A percentile compares a stretch with the other conserved stretches of the same genome.
These are phyloP conservation scores for Mesochorus sp. DNA, from an alignment of 2,888 invertebrate species.

Conservation along the genomic window DNA sequence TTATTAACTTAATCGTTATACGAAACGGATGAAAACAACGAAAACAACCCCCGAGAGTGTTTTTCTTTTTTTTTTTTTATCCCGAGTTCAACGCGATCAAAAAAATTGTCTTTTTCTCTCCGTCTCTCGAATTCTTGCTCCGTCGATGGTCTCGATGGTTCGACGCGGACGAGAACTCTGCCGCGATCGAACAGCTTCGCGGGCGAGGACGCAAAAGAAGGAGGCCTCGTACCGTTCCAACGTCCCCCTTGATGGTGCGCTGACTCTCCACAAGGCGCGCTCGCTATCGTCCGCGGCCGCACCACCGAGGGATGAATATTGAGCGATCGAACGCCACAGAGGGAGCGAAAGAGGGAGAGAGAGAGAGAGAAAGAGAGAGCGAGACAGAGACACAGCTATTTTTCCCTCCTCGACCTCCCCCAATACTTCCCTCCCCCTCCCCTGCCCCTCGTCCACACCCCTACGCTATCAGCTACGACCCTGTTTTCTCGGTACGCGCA, in stretches of 20 bases:
- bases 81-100: not conserved
- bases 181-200: constrained; percentile 75
- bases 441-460: constrained; percentile 37
- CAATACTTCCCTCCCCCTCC: no score
- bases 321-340: constrained; percentile 77
- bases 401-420: no score
- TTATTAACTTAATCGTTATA: no score
- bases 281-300: constrained; percentile 69
- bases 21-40: not conserved
- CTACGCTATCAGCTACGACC: constrained; percentile 48
- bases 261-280: constrained; percentile 26
- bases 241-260: constrained; percentile 61
- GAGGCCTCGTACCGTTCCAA: constrained; percentile 57
- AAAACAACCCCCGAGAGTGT: not conserved
- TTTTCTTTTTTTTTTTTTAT: not conserved
- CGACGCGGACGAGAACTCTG: constrained; percentile 64
- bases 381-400: not conserved
- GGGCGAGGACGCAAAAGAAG: constrained; percentile 75
- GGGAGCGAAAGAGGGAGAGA: not conserved
- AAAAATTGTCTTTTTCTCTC: constrained; percentile 5
- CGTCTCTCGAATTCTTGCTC: constrained; percentile 3
- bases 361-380: not conserved
- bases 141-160: constrained; percentile 49
- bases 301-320: constrained; percentile 81
- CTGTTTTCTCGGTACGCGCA: constrained; percentile 42